Percentiles rank a stretch among this genome's conserved stretches.
Conservation (phyloP, 92 coral and sea anemone species). For the Nematostella vectensis region DNA sequence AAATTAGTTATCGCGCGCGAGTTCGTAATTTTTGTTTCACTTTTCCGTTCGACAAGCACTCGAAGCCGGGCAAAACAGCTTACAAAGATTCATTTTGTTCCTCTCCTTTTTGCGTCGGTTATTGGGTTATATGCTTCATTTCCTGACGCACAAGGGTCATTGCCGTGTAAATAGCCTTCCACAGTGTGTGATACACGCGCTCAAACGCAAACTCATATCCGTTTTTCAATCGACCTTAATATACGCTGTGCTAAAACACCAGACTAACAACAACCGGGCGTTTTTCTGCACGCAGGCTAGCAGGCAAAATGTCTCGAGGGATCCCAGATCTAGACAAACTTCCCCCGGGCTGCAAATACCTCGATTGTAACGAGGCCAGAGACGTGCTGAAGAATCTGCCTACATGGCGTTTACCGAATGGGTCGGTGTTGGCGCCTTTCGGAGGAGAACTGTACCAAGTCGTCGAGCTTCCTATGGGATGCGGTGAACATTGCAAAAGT, state of each 20-base stretch:
- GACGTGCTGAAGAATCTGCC: constrained; percentile 63
- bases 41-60: too few species aligned
- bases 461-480: constrained; percentile 66
- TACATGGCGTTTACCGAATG: constrained; percentile 72
- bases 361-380: constrained; percentile 67
- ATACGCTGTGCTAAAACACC: neutral
- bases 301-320: too few species aligned
- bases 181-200: constrained; percentile 1
- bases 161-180: neutral
- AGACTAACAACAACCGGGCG: neutral
- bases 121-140: constrained; percentile 3
- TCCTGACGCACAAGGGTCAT: constrained; percentile 4
- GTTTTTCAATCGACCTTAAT: constrained; percentile 1
- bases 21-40: too few species aligned
- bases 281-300: too few species aligned
- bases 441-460: constrained; percentile 90
- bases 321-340: constrained; percentile 45
- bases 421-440: constrained; percentile 67
- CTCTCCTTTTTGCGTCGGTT: too few species aligned
- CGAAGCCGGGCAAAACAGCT: too few species aligned
- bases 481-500: constrained; percentile 66
- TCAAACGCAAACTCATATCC: neutral
- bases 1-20: too few species aligned
- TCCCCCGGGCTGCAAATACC: constrained; percentile 78
- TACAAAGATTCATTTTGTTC: too few species aligned